Percentiles rank a stretch among this genome's conserved stretches.
phyloP scores from a whole-genome alignment of 2,797 vertebrate genomes.

The Enoplosus armatus region DNA sequence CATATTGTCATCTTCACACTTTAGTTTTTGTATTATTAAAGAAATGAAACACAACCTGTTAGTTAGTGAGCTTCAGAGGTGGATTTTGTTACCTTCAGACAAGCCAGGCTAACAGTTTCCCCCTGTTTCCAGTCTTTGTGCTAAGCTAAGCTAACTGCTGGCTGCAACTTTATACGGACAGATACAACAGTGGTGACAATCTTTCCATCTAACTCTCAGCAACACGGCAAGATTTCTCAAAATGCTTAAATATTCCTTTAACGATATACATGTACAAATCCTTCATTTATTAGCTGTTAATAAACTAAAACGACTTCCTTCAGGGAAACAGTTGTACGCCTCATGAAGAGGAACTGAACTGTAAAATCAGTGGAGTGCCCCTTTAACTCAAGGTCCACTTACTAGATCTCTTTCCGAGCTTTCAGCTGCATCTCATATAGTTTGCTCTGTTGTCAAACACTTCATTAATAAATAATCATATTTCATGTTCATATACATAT shows the following conservation, averaged over 20 bases:
- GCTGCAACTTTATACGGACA: neutral
- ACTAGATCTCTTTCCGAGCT: neutral
- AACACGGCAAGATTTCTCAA: neutral
- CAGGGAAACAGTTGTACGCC: neutral
- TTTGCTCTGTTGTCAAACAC: neutral
- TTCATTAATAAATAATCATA: neutral
- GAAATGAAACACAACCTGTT: neutral
- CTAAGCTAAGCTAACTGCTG: neutral
- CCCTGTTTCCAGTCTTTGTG: neutral
- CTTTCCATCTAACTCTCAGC: neutral
- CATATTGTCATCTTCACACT: neutral
- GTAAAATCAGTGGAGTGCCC: neutral
- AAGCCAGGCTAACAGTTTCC: neutral
- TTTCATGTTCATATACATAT: neutral
- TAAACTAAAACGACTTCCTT: too few species aligned
- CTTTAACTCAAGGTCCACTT: neutral
- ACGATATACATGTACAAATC: too few species aligned
- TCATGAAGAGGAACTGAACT: too few species aligned
- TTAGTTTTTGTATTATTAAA: neutral
- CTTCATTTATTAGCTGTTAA: too few species aligned
- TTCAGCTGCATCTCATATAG: neutral
- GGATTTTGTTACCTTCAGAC: neutral
- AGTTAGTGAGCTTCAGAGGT: neutral
- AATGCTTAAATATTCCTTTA: neutral
- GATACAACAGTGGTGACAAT: neutral